Conservation (phyloP, 2,888 invertebrate genomes). For the Graphium colonna region DNA sequence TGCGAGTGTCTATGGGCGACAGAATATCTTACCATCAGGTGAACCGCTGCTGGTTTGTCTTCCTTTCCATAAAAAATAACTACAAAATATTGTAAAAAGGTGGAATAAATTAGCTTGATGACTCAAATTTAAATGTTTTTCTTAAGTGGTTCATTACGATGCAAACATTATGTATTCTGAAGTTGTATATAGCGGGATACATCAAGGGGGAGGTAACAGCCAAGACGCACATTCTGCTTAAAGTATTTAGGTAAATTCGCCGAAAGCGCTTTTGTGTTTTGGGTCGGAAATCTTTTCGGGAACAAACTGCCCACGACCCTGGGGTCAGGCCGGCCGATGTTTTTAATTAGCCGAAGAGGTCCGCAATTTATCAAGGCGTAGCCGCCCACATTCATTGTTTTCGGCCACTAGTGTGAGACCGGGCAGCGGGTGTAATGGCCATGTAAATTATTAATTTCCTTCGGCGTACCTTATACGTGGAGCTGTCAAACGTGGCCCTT, state of each 20-base stretch:
- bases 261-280: not conserved
- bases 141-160: not conserved
- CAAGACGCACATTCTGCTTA: not conserved
- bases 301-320: slow-evolving; percentile 29
- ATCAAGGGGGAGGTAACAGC: not conserved
- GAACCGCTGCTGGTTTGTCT: no score
- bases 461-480: not conserved
- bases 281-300: slow-evolving; percentile 21
- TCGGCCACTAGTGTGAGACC: slow-evolving; percentile 18
- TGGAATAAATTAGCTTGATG: no score
- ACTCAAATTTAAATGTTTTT: not conserved
- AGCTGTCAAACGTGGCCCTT: not conserved
- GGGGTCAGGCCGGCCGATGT: slow-evolving; percentile 34
- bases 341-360: slow-evolving; percentile 62
- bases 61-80: no score
- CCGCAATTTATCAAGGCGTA: slow-evolving; percentile 43
- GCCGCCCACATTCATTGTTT: slow-evolving; percentile 35
- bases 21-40: no score
- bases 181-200: not conserved
- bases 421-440: slow-evolving; percentile 18
- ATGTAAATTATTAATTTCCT: slow-evolving; percentile 20
- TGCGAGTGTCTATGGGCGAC: no score
- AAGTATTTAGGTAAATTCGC: not conserved
- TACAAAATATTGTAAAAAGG: no score
- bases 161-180: not conserved